Evolutionary conservation across 2,888 invertebrate species (phyloP), one percentile per base, ranked within the genome.

Genomic region (Xylophagus ater): DNA sequence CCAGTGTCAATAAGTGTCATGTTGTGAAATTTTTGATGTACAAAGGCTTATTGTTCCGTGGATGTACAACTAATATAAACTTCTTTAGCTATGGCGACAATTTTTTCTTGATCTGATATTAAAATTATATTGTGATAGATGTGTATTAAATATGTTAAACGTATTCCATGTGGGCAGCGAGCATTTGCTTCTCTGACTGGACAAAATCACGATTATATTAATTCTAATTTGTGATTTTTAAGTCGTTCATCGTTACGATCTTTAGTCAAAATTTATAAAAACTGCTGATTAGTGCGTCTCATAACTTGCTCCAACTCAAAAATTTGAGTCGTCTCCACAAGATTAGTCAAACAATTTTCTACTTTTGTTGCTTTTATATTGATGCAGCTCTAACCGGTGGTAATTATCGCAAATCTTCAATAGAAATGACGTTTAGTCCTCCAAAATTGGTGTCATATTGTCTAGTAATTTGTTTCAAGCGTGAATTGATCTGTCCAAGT

Each of bases 331-430:
- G 31, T 35, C 48, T 48, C 58, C 57, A 59, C 30, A 55, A 35
- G 4, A 32, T 28, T 12, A 47, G 47, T 37, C 53, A 51, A 21
- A 31, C 40, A 18, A 54, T 47, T 7, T 19, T 19, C 28, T 46
- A 43, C 41, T 49, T 51, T 29, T 26, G 19, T 41, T 49, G 49
- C 38, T 53, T 55, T 34, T 47, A 57, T 18, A 57, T 55, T 23
- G 53, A 49, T 20, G 53, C 59, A 10, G 50, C 49, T 18, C 46
- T 37, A 13, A 57, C 60, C 23, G 59, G 56, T 20, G 58, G 57
- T 34, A 57, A 40, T 49, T 59, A 59, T 8, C 56, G 46, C 25
- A 62, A 49, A 51, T 62, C 62, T 14, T 57, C 57, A 44, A 54
- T 53, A 3, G 59, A 50, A 44, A 60, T 56, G 1, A 61, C 35